Base-by-base conservation (phyloP, 2,888 invertebrate genomes). In the Lochmaea capreae region DNA sequence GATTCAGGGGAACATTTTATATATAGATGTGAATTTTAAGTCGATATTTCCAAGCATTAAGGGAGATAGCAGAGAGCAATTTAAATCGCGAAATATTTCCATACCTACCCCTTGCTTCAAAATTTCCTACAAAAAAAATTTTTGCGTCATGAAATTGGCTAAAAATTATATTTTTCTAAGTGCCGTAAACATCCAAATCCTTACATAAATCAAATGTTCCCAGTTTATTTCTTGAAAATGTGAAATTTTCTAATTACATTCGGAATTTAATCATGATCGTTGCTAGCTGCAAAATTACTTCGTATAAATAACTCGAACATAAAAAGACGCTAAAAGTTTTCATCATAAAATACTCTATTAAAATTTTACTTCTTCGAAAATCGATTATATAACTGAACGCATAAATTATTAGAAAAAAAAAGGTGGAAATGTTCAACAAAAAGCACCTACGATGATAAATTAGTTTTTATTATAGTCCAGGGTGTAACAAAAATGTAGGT, bases 281-380 rank as follows among this genome's bases (percentile, higher is more conserved):
- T 49, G 8, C n/a, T 8, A n/a, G 49, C 49, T 49, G n/a, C n/a
- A n/a, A 49, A 49, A 14, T 49, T 49, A 49, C 49, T 49, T n/a
- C 49, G 8, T 49, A 49, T 49, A 49, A 49, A 49, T 49, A 49
- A 49, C 49, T 49, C 8, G 14, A n/a, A n/a, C 49, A 49, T 49
- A 14, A 49, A 49, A 49, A 49, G 49, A 49, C 49, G n/a, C 6
- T 49, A 39, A 49, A 49, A 49, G 49, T 49, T 49, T 49, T 5
- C 49, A 49, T 49, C 49, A 49, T 49, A 49, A 49, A 49, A 49
- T 49, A 49, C n/a, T 49, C 49, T 49, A 49, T 49, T 49, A 49
- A 49, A 49, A 49, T 49, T 49, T 49, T n/a, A 49, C 5, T 49
- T 49, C 49, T 49, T 49, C 49, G 49, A 49, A 49, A 49, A 49